A percentile compares a stretch with the other conserved stretches of the same genome.
Conservation (phyloP, 2,888 invertebrate genomes). For the Drosophila formosana region DNA sequence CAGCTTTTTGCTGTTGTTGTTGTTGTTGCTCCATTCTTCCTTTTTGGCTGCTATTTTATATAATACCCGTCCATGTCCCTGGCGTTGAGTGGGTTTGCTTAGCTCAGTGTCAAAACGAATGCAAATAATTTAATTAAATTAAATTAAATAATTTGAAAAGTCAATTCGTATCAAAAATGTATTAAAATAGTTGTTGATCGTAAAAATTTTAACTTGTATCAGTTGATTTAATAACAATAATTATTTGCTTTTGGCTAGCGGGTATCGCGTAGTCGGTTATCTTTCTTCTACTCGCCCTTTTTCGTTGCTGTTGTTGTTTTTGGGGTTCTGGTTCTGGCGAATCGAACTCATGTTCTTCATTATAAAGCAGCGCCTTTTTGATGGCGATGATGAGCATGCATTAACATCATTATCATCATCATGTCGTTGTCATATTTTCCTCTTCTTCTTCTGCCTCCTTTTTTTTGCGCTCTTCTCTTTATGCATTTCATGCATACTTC, state of each 20-base stretch:
- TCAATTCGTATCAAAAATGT: no score
- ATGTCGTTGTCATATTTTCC: slow-evolving; percentile 48
- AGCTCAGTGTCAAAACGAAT: no score
- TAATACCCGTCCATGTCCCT: slow-evolving; percentile 3
- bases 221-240: no score
- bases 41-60: slow-evolving; percentile 40
- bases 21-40: slow-evolving; percentile 56
- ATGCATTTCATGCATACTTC: slow-evolving; percentile 72
- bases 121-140: no score
- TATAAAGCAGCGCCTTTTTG: slow-evolving; percentile 62
- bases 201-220: no score
- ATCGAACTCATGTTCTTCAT: slow-evolving; percentile 77
- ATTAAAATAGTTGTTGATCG: no score
- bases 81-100: neutral
- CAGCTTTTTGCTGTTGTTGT: slow-evolving; percentile 47
- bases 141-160: no score
- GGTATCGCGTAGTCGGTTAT: neutral
- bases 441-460: slow-evolving; percentile 11
- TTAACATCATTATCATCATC: slow-evolving; percentile 46
- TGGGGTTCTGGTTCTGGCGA: slow-evolving; percentile 31
- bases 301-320: slow-evolving; percentile 12
- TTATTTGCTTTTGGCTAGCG: neutral
- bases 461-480: slow-evolving; percentile 64
- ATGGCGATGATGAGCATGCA: slow-evolving; percentile 40
- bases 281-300: slow-evolving; percentile 10